Evolutionary conservation across 2,113 vertebrate species (phyloP).

Genomic region (Gnathonemus longibarbis): DNA sequence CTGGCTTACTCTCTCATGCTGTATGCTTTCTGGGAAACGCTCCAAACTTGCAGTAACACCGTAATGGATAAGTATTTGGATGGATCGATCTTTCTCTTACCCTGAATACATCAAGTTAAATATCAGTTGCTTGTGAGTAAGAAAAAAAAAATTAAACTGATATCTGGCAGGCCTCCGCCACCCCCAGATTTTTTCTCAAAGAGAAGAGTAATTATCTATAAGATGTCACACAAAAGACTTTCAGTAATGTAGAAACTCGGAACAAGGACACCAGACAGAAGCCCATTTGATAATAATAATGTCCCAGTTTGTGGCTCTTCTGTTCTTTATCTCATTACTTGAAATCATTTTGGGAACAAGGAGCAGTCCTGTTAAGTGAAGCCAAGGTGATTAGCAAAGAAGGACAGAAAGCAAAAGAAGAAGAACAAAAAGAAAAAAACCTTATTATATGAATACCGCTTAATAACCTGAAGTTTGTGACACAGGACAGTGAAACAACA

Average conservation of each 20-base stretch:
- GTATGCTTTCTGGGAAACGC: not conserved
- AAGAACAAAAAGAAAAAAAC: not conserved
- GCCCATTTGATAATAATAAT: not conserved
- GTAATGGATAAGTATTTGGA: not conserved
- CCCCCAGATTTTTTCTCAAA: not conserved
- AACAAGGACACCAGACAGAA: not conserved
- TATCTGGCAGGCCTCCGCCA: not conserved
- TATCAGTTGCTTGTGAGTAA: not conserved
- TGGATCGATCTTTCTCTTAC: not conserved
- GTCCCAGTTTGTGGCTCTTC: not conserved
- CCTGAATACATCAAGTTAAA: not conserved
- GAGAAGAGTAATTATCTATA: not conserved
- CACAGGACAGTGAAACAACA: not conserved
- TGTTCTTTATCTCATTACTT: not conserved
- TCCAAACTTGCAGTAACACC: not conserved
- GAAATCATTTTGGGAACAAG: conserved; percentile 11
- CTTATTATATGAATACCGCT: not conserved
- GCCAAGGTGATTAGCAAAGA: not conserved
- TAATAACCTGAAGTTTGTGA: not conserved
- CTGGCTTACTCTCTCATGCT: not conserved
- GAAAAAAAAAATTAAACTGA: not conserved
- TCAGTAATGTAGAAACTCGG: not conserved
- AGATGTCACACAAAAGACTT: not conserved
- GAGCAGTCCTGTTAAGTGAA: not conserved
- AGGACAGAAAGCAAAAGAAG: not conserved